phyloP scores from a whole-genome alignment of 2,113 vertebrate species.

The Anarrhichthys ocellatus region DNA sequence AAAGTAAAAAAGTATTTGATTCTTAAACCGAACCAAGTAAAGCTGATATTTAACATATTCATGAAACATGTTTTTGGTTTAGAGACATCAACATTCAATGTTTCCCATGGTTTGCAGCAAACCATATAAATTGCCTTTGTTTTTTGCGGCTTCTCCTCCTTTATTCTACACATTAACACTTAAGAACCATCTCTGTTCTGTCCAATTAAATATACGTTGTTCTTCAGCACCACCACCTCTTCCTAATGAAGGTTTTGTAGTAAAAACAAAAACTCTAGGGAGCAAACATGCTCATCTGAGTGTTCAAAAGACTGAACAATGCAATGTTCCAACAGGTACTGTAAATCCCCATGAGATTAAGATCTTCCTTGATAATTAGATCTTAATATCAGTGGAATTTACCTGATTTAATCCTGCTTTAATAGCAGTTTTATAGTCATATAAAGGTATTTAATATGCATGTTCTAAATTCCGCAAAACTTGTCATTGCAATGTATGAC shows the following conservation, averaged over 20 bases:
- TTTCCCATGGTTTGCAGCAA: no score
- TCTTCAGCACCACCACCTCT: not conserved
- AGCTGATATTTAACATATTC: not conserved
- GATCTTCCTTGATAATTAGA: not conserved
- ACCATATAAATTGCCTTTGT: not conserved
- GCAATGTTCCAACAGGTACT: not conserved
- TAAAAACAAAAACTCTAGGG: not conserved
- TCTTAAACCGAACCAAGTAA: no score
- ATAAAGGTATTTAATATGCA: not conserved
- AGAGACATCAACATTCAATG: no score
- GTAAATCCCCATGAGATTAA: conserved; percentile 23
- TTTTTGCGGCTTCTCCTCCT: not conserved
- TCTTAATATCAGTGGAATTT: conserved; percentile 10
- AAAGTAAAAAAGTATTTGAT: no score
- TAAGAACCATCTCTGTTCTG: not conserved
- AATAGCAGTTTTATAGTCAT: not conserved
- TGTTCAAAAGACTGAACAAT: not conserved
- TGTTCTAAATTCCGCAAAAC: not conserved
- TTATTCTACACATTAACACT: not conserved
- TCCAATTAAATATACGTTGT: not conserved
- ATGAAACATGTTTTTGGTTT: not conserved
- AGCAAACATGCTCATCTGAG: not conserved
- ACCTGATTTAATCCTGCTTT: not conserved
- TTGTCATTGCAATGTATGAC: not conserved
- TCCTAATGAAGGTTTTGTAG: not conserved